These are phyloP conservation scores for Anas bernieri DNA, from an alignment of 2,797 vertebrate genomes.

Conservation along the genomic window DNA sequence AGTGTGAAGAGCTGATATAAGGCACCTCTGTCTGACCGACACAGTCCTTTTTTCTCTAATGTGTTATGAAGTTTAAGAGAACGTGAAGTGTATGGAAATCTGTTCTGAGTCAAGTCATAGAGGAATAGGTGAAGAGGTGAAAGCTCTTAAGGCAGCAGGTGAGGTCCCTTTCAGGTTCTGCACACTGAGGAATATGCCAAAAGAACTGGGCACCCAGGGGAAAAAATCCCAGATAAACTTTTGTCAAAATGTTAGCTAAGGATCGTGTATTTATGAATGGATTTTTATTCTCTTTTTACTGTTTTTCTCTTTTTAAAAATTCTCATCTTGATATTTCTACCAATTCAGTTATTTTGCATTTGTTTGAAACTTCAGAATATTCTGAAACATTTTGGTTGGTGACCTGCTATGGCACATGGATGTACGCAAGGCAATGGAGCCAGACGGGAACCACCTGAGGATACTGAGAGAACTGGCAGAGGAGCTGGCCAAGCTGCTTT, in stretches of 20 bases:
- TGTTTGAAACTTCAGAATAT: not conserved
- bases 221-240: not conserved
- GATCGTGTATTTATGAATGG: not conserved
- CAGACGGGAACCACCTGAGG: too few species aligned
- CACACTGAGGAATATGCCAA: not conserved
- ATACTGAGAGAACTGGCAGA: too few species aligned
- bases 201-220: not conserved
- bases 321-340: not conserved
- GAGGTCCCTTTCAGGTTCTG: not conserved
- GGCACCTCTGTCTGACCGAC: not conserved
- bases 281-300: not conserved
- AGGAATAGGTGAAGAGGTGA: not conserved
- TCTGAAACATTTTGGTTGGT: not conserved
- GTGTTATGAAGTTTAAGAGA: not conserved
- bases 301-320: not conserved
- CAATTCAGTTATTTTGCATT: not conserved
- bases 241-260: not conserved
- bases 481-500: too few species aligned
- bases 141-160: not conserved
- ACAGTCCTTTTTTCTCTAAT: not conserved
- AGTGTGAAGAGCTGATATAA: not conserved
- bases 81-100: not conserved
- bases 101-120: not conserved
- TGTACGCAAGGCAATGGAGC: too few species aligned
- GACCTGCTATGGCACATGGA: too few species aligned